Evolutionary conservation across 2,888 invertebrate genomes (phyloP), one percentile per base, ranked within the genome.

Genomic region (Nephrotoma appendiculata): DNA sequence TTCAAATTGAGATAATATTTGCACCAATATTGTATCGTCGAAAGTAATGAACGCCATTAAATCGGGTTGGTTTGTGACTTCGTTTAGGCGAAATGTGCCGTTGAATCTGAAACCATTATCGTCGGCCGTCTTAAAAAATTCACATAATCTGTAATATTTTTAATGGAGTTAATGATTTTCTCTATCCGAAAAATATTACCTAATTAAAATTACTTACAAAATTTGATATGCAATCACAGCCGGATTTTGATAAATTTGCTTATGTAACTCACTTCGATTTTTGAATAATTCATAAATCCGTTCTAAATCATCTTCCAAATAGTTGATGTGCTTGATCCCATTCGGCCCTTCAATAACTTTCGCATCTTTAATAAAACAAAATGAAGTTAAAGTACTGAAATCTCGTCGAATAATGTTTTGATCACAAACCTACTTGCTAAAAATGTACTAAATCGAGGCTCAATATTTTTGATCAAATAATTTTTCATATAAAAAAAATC

Each of bases 401-500:
- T 52, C 15, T 31, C 71, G 3, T 5, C 2, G 31, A 9, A 11
- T 15, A 6, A 57, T 57, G 7, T 6, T 31, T 71, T 2, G 5
- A 31, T 2, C 15, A 71, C 71, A 71, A 71, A 71, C 71, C 71
- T 71, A 71, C 71, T 71, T 71, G 19, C 31, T 71, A 71, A n/a
- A 71, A 71, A 71, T 71, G 11, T 31, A 71, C n/a, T 2, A 71
- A 71, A 71, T 9, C 7, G 1, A 1, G n/a, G 71, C 0, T 31
- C 31, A 71, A 71, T 2, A 31, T 9, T 31, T 7, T 71, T 1
- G 71, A 31, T n/a, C 71, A 7, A 2, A 42, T 84, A 9, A 7
- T 57, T 85, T 42, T 85, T 57, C 44, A 57, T 15, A 7, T 52
- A 57, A 11, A n/a, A 57, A 41, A n/a, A 5, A 57, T 95, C 95